Evolutionary conservation across 92 coral and sea anemone genomes (phyloP).

Genomic region (Meandrina meandrites): DNA sequence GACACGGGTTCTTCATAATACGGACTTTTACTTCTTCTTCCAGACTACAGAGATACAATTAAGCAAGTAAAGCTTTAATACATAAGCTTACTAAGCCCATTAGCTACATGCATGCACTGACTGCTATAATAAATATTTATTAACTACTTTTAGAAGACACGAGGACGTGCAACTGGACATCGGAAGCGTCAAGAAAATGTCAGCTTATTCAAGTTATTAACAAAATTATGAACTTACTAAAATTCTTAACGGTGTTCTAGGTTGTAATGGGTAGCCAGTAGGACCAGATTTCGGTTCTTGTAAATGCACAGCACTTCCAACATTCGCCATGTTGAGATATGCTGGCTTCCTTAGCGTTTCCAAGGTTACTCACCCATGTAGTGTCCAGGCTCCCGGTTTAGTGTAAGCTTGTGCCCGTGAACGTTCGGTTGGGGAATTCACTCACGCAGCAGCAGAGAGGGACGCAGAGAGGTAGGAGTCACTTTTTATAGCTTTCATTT

Average conservation of each 20-base stretch:
- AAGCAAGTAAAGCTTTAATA: too few species aligned
- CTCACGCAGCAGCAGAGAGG: too few species aligned
- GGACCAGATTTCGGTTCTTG: conserved; percentile 29
- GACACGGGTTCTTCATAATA: conserved; percentile 90
- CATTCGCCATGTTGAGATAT: conserved; percentile 30
- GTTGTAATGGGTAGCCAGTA: conserved; percentile 31
- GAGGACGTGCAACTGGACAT: neutral
- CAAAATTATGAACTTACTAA: conserved; percentile 13
- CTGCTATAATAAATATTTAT: too few species aligned
- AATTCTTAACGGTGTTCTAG: conserved; percentile 25
- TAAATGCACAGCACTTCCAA: neutral
- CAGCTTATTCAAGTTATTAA: neutral
- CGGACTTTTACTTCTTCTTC: conserved; percentile 86
- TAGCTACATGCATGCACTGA: too few species aligned
- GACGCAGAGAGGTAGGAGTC: too few species aligned
- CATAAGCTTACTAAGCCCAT: too few species aligned
- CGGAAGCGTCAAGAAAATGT: neutral
- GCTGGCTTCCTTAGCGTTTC: neutral
- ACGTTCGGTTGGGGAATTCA: too few species aligned
- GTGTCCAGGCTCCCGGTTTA: neutral
- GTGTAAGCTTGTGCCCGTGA: neutral
- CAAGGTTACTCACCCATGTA: conserved; percentile 1
- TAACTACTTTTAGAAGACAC: too few species aligned
- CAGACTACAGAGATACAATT: conserved; percentile 52
- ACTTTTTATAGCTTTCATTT: too few species aligned